These are phyloP conservation scores for Clostera curtula DNA, from an alignment of 2,888 invertebrate genomes.

Conservation along the genomic window DNA sequence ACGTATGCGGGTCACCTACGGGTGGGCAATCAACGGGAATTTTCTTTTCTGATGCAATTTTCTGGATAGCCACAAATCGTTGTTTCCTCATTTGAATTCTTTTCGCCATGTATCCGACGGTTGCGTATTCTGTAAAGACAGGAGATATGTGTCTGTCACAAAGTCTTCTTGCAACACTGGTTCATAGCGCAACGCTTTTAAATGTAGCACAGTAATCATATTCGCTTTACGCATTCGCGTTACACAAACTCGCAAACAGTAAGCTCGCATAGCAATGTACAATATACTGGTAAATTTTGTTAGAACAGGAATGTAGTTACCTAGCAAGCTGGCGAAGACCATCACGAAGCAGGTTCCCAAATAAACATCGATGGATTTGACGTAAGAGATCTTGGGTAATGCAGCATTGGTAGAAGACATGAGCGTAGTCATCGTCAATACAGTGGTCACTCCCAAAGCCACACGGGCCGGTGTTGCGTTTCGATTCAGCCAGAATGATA, in stretches of 20 bases:
- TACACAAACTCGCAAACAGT: too few relatives aligned
- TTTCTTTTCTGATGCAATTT: conserved; percentile 94
- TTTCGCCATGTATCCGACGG: conserved; percentile 98
- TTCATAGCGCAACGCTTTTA: too few relatives aligned
- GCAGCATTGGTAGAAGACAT: conserved; percentile 98
- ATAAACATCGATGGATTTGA: conserved; percentile 98
- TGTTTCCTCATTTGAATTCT: conserved; percentile 97
- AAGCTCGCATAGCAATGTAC: too few relatives aligned
- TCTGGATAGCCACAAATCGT: conserved; percentile 91
- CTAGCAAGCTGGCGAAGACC: conserved; percentile 98
- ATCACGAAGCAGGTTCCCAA: conserved; percentile 98
- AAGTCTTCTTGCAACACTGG: conserved; percentile 13
- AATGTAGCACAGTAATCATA: too few relatives aligned
- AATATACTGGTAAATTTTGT: too few relatives aligned
- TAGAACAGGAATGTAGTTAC: conserved; percentile 69
- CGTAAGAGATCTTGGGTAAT: conserved; percentile 98
- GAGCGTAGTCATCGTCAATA: conserved; percentile 97
- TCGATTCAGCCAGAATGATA: conserved; percentile 96
- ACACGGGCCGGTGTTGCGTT: conserved; percentile 96
- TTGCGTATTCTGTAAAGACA: conserved; percentile 91
- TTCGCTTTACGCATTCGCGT: too few relatives aligned
- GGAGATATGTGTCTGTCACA: conserved; percentile 23
- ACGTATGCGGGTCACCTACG: conserved; percentile 79
- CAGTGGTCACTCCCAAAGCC: conserved; percentile 94
- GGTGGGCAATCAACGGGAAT: conserved; percentile 85